A percentile compares a stretch with the other conserved stretches of the same genome.
Evolutionary conservation across 2,888 invertebrate genomes (phyloP).

Genomic region (Lysandra coridon): DNA sequence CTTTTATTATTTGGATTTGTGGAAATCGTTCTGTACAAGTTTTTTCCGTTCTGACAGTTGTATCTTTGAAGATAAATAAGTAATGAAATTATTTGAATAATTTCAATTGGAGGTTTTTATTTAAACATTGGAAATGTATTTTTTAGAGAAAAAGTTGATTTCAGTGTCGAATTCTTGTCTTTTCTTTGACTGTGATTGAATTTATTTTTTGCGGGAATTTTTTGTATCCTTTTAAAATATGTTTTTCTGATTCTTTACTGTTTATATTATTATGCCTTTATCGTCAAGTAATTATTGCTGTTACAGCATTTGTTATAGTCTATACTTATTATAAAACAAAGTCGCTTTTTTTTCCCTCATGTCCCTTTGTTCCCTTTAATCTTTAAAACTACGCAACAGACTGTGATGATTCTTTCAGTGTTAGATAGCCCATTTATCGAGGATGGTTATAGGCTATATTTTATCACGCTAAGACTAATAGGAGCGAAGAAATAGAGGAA

Average conservation of each 20-base stretch:
- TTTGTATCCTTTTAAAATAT: background rate
- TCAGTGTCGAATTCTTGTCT: background rate
- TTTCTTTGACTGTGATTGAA: background rate
- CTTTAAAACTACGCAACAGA: too few relatives aligned
- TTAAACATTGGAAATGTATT: constrained; percentile 2
- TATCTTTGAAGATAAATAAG: constrained; percentile 19
- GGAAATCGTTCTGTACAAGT: constrained; percentile 9
- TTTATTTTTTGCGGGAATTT: background rate
- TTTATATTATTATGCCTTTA: too few relatives aligned
- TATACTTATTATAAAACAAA: too few relatives aligned
- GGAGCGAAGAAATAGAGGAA: too few relatives aligned
- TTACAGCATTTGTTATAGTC: too few relatives aligned
- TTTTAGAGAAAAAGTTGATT: background rate
- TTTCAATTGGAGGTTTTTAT: background rate
- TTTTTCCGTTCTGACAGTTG: background rate
- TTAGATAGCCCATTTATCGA: too few relatives aligned
- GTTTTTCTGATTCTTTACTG: background rate
- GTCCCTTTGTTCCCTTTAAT: too few relatives aligned
- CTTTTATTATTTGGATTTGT: constrained; percentile 11
- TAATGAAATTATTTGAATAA: constrained; percentile 4
- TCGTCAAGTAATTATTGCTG: too few relatives aligned
- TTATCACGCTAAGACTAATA: too few relatives aligned
- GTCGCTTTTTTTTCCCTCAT: too few relatives aligned
- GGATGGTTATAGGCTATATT: too few relatives aligned
- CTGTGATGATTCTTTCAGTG: too few relatives aligned